Evolutionary conservation across 2,797 vertebrate species (phyloP).

Genomic region (Enteromius anoplus): DNA sequence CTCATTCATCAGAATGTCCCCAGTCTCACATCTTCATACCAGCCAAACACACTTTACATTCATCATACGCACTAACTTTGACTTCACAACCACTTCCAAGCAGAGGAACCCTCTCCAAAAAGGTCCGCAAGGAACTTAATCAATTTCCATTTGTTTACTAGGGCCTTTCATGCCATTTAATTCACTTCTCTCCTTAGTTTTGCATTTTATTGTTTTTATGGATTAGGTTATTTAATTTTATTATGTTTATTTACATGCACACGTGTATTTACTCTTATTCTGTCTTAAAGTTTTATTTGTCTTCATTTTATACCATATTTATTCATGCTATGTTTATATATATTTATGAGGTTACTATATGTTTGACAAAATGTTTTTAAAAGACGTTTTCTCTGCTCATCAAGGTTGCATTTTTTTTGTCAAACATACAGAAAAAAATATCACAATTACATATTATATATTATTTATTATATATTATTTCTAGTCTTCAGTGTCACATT

Average conservation of each 20-base stretch:
- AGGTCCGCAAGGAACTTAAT: background rate
- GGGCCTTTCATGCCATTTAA: background rate
- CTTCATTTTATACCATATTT: background rate
- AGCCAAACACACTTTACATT: conserved; percentile 24
- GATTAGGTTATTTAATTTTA: background rate
- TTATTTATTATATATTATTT: too few relatives aligned
- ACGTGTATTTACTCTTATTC: background rate
- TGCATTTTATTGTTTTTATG: background rate
- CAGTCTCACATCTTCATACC: conserved; percentile 29
- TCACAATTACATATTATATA: too few relatives aligned
- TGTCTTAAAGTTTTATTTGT: background rate
- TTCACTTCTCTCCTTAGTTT: background rate
- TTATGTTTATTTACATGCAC: background rate
- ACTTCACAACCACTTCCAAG: conserved; percentile 16
- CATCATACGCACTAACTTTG: conserved; percentile 30
- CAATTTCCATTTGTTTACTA: background rate
- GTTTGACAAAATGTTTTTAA: background rate
- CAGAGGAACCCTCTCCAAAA: background rate
- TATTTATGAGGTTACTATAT: background rate
- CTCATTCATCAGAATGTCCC: conserved; percentile 61
- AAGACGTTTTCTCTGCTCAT: background rate
- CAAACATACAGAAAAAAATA: background rate
- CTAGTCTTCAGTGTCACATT: background rate
- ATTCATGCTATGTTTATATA: background rate
- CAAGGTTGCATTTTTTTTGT: background rate